Conservation (phyloP, 2,113 vertebrate species). For the Acrocephalus arundinaceus region DNA sequence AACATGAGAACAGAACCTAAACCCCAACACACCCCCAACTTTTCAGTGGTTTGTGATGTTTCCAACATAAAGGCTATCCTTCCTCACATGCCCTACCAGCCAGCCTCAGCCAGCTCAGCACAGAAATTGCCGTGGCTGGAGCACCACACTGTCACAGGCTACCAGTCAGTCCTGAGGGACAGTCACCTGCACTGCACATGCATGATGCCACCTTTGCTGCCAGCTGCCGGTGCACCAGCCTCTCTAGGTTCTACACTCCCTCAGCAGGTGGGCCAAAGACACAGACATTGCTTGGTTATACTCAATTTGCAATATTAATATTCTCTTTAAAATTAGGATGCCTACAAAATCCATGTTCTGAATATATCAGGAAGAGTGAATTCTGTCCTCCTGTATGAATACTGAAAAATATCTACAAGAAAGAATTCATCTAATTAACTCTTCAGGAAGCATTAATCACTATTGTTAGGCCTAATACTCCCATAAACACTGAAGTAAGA, state of each 20-base stretch:
- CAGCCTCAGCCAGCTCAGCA: background rate
- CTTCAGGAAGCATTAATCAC: background rate
- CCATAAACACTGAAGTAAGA: background rate
- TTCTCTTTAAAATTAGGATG: background rate
- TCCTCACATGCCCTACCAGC: background rate
- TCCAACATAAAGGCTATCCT: background rate
- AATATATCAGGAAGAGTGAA: background rate
- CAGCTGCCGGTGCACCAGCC: background rate
- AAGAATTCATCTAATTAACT: background rate
- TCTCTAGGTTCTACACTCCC: background rate
- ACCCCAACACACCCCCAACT: fast-evolving
- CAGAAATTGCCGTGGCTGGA: fast-evolving
- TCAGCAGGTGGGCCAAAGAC: background rate
- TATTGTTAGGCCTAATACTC: background rate
- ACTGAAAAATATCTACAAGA: background rate
- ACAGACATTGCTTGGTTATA: background rate
- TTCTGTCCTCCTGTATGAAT: background rate
- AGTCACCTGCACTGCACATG: background rate
- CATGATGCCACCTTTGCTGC: background rate
- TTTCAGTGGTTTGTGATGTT: background rate
- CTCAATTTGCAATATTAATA: background rate
- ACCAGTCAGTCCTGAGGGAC: background rate
- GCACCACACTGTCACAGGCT: background rate
- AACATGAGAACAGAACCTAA: background rate
- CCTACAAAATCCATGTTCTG: background rate